Evolutionary conservation across 1,140 invertebrate species (phyloP), one percentile per base, ranked within the genome.

Genomic region (Harlomillsia oculata): DNA sequence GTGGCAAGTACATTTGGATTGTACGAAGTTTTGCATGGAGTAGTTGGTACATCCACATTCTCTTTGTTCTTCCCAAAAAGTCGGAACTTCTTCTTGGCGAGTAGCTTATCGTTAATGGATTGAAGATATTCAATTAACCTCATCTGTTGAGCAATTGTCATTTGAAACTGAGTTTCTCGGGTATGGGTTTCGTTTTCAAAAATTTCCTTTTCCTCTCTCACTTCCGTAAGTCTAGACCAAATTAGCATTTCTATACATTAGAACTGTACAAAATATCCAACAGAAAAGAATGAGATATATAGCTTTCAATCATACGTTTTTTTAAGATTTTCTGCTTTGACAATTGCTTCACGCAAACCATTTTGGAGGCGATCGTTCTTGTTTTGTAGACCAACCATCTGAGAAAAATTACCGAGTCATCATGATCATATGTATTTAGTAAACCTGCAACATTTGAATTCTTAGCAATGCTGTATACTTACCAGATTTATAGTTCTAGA

Each of bases 51-150:
- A n/a, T n/a, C 45, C 28, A 32, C 36, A 9, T 48, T 30, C 2
- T 14, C n/a, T 25, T 45, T 45, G 25, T 45, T 28, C 14, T 21
- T 8, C 13, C 18, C 5, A 34, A 48, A 48, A 18, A 48, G 34
- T 34, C 21, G 30, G 14, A 48, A 48, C 20, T 57, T 57, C 21
- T 58, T 58, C 21, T 58, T 58, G 11, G 40, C 25, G 16, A 23
- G 28, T 11, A 58, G n/a, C 28, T 8, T 14, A 16, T 58, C 56
- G 30, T 51, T 58, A 29, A 52, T 48, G 3, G 20, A 13, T 20
- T 48, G 23, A 0, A 58, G 50, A 46, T 52, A 40, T 13, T 58
- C 56, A 43, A 58, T 58, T 3, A 58, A 29, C 26, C 53, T 58
- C 20, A 45, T 46, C 16, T 58, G 56, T 21, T 58, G 56, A 23